Conservation (phyloP, 1,140 invertebrate species). For the Galendromus occidentalis region DNA sequence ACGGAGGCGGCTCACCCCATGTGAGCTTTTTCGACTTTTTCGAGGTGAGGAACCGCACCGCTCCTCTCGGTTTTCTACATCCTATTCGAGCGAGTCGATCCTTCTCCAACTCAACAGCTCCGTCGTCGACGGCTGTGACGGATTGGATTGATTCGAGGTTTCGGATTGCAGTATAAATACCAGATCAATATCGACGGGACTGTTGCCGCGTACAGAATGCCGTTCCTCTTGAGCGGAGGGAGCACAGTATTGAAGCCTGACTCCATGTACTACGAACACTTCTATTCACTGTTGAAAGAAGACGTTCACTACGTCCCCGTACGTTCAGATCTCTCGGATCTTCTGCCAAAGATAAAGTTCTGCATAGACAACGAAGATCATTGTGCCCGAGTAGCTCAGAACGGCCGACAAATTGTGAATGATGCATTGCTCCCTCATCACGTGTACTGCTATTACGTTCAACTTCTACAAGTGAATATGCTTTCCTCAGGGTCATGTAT, state of each 20-base stretch:
- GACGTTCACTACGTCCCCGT: slow-evolving; percentile 66
- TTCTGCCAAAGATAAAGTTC: slow-evolving; percentile 54
- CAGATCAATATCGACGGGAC: slow-evolving; percentile 86
- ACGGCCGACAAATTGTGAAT: slow-evolving; percentile 49
- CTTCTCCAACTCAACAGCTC: neutral
- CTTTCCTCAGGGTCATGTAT: neutral
- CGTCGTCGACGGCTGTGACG: neutral
- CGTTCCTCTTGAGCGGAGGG: slow-evolving; percentile 68
- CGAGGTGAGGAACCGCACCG: slow-evolving; percentile 41
- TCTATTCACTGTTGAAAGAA: slow-evolving; percentile 54
- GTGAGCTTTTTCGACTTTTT: slow-evolving; percentile 89
- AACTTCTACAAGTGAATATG: slow-evolving; percentile 46
- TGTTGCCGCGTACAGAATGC: slow-evolving; percentile 81
- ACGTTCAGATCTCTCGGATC: slow-evolving; percentile 53
- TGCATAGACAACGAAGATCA: slow-evolving; percentile 51
- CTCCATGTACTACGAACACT: slow-evolving; percentile 82
- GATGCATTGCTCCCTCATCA: slow-evolving; percentile 60
- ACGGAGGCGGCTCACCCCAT: slow-evolving; percentile 60
- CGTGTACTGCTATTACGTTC: slow-evolving; percentile 71
- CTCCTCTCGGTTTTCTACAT: neutral
- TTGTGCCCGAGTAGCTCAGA: slow-evolving; percentile 44
- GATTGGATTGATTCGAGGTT: neutral
- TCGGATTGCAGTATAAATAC: slow-evolving; percentile 63
- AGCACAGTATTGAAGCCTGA: slow-evolving; percentile 75
- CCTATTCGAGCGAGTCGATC: neutral